These are phyloP conservation scores for Fabriciana adippe DNA, from an alignment of 2,888 invertebrate genomes.

Conservation along the genomic window DNA sequence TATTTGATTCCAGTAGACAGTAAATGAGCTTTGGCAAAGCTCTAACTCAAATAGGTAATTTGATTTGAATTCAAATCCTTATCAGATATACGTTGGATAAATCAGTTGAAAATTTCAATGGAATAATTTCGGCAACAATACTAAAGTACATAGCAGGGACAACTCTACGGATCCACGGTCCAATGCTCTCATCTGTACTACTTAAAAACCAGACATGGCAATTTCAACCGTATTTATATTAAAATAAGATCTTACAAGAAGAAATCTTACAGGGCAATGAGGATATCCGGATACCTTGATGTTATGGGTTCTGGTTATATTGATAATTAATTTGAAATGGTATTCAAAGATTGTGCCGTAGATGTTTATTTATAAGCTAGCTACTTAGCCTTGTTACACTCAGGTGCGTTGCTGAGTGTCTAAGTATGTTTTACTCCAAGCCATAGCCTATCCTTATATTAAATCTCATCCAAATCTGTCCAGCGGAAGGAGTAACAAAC, in stretches of 20 bases:
- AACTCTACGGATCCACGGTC: slow-evolving; percentile 50
- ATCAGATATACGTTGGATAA: not conserved
- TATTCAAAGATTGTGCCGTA: not conserved
- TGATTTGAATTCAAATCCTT: too few relatives aligned
- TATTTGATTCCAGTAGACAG: too few relatives aligned
- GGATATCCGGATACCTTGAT: slow-evolving; percentile 26
- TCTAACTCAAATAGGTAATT: too few relatives aligned
- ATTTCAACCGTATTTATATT: slow-evolving; percentile 15
- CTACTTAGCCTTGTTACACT: too few relatives aligned
- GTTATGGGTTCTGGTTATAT: slow-evolving; percentile 5
- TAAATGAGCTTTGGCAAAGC: too few relatives aligned
- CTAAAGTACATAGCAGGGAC: slow-evolving; percentile 37
- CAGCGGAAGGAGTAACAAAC: too few relatives aligned
- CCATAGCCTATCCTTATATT: too few relatives aligned
- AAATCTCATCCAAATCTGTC: too few relatives aligned
- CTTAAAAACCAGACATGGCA: not conserved
- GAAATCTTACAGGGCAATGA: not conserved
- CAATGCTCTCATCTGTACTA: slow-evolving; percentile 43
- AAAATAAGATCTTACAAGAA: slow-evolving; percentile 8
- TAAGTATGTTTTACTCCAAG: too few relatives aligned
- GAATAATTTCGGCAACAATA: slow-evolving; percentile 21
- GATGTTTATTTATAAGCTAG: too few relatives aligned
- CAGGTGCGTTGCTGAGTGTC: too few relatives aligned
- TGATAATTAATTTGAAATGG: slow-evolving; percentile 13
- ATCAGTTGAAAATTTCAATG: slow-evolving; percentile 15